Conservation (phyloP, 2,888 invertebrate species). For the Antheraea assamensis region DNA sequence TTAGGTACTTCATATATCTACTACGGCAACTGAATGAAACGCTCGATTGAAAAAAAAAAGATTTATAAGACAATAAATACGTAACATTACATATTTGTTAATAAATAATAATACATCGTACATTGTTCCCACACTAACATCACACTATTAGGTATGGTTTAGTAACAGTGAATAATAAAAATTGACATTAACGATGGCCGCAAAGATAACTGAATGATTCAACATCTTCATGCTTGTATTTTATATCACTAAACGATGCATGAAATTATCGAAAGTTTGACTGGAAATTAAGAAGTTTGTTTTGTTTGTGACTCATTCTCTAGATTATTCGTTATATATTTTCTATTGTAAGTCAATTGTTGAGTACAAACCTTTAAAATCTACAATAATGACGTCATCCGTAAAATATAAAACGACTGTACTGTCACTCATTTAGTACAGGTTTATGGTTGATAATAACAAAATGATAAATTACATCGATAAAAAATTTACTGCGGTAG, state of each 20-base stretch:
- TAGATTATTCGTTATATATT: background rate
- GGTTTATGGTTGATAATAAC: too few species aligned
- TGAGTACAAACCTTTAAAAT: too few species aligned
- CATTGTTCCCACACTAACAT: conserved; percentile 45
- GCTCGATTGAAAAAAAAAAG: conserved; percentile 32
- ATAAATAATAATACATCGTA: conserved; percentile 19
- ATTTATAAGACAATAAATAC: conserved; percentile 41
- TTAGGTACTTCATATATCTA: conserved; percentile 27
- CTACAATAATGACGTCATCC: too few species aligned
- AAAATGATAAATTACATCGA: too few species aligned
- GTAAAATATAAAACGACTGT: too few species aligned
- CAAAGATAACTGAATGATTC: conserved; percentile 47
- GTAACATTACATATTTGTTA: conserved; percentile 22
- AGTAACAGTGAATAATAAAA: conserved; percentile 49
- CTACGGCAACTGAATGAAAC: conserved; percentile 26
- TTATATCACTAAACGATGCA: conserved; percentile 45
- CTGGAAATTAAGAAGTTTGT: conserved; percentile 25
- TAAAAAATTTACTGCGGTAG: too few species aligned
- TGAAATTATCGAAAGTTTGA: conserved; percentile 49
- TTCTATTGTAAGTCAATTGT: too few species aligned
- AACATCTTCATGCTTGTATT: conserved; percentile 44
- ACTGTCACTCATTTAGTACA: too few species aligned
- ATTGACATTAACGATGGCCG: conserved; percentile 48
- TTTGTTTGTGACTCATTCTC: conserved; percentile 13
- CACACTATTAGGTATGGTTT: conserved; percentile 44